These are phyloP conservation scores for Melanocharis versteri DNA, from an alignment of 2,113 vertebrate genomes.

Conservation along the genomic window DNA sequence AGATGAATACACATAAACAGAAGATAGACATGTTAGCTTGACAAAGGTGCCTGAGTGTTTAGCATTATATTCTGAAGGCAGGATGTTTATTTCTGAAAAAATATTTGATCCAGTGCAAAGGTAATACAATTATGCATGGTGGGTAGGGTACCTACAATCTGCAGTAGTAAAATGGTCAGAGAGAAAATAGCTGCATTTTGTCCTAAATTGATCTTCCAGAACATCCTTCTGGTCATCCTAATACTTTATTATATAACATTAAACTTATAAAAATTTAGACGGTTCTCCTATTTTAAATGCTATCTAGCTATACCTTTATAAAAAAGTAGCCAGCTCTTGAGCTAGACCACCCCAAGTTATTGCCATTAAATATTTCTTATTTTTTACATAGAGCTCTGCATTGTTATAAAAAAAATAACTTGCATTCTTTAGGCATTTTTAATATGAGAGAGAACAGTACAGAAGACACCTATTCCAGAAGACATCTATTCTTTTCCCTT, in stretches of 20 bases:
- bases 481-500: background rate
- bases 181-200: background rate
- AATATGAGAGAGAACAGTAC: background rate
- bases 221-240: background rate
- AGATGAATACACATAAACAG: background rate
- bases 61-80: background rate
- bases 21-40: background rate
- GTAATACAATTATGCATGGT: background rate
- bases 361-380: background rate
- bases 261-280: background rate
- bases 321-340: background rate
- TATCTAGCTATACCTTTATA: background rate
- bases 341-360: background rate
- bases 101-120: background rate
- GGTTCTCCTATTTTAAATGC: background rate
- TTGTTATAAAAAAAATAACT: background rate
- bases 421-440: background rate
- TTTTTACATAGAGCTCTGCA: background rate
- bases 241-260: background rate
- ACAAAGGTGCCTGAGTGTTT: background rate
- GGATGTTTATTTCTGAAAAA: background rate
- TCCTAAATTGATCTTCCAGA: background rate
- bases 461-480: background rate
- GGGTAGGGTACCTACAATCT: background rate
- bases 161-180: background rate